Evolutionary conservation across 2,888 invertebrate species (phyloP).

Genomic region (Leptopilina myrica): DNA sequence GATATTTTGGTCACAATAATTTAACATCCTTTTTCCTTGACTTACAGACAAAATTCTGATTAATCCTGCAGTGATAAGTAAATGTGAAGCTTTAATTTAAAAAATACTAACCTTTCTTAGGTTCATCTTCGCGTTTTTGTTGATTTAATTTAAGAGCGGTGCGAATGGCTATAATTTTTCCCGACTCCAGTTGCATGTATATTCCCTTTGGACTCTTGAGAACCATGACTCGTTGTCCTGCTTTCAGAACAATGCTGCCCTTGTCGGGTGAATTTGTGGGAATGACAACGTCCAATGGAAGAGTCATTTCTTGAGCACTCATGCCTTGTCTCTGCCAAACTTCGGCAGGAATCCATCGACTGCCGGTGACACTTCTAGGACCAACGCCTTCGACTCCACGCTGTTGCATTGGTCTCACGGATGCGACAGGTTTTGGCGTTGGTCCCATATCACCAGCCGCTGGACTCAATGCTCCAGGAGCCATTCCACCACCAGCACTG

Average conservation of each 20-base stretch:
- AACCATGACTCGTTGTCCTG: constrained; percentile 96
- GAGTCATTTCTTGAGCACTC: constrained; percentile 95
- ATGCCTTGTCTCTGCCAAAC: constrained; percentile 96
- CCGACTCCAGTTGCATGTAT: constrained; percentile 95
- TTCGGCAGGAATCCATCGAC: constrained; percentile 91
- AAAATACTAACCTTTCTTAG: constrained; percentile 70
- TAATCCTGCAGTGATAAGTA: no score
- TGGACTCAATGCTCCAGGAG: constrained; percentile 76
- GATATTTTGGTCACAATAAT: no score
- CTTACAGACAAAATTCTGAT: no score
- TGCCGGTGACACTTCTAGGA: constrained; percentile 78
- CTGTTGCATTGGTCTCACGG: constrained; percentile 88
- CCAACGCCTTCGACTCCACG: constrained; percentile 74
- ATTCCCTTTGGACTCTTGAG: constrained; percentile 97
- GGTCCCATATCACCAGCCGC: constrained; percentile 73
- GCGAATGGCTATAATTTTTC: constrained; percentile 95
- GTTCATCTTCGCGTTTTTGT: constrained; percentile 77
- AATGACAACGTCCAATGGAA: constrained; percentile 95
- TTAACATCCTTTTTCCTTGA: no score
- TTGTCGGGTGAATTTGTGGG: constrained; percentile 94
- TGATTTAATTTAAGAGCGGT: constrained; percentile 84
- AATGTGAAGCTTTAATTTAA: no score
- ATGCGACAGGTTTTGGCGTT: constrained; percentile 83
- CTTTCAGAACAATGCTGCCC: constrained; percentile 92
- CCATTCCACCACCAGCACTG: constrained; percentile 70